Base-by-base conservation (phyloP, 2,888 invertebrate genomes). In the Tetragonisca angustula region DNA sequence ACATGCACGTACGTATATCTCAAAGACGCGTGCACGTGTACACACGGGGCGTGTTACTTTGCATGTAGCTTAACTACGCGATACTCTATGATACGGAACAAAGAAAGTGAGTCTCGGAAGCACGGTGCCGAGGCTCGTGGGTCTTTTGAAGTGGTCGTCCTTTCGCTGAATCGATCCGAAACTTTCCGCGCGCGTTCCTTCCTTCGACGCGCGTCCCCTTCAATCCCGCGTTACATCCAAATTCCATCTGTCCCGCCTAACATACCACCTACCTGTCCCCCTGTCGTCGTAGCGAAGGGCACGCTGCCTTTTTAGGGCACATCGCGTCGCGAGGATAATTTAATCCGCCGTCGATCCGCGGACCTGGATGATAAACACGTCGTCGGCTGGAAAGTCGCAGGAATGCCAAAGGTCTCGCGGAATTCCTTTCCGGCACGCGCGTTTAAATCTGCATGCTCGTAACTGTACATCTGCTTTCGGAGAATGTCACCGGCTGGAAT, bases 301-400 rank as follows among this genome's bases (percentile, higher is more conserved):
- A 76, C 76, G 81, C 67, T 56, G 32, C 4, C 91, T 90, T 91
- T 91, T 91, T 90, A 85, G 88, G 90, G 84, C 86, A 90, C 88
- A 90, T 85, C 88, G 91, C 88, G 91, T 88, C 86, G 88, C 91
- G 91, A 88, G 89, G 85, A 90, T 93, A 93, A 93, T 93, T 92
- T 88, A 89, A 92, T 91, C 87, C 80, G 79, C 65, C 77, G 88
- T 76, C 75, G 89, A 88, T 83, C 87, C 90, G 83, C 88, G 90
- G 91, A 90, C 88, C 87, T 11, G 88, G 90, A 92, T 92, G 93
- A 92, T 93, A 93, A 93, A 93, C 91, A 92, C 91, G 91, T 88
- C 24, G 91, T 89, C 90, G 79, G 79, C 83, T 82, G 87, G 87
- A 69, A 85, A 85, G 85, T 67, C 71, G 73, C 71, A 67, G 65